Evolutionary conservation across 2,113 vertebrate genomes (phyloP), one percentile per base, ranked within the genome.

Genomic region (Oryzias celebensis): DNA sequence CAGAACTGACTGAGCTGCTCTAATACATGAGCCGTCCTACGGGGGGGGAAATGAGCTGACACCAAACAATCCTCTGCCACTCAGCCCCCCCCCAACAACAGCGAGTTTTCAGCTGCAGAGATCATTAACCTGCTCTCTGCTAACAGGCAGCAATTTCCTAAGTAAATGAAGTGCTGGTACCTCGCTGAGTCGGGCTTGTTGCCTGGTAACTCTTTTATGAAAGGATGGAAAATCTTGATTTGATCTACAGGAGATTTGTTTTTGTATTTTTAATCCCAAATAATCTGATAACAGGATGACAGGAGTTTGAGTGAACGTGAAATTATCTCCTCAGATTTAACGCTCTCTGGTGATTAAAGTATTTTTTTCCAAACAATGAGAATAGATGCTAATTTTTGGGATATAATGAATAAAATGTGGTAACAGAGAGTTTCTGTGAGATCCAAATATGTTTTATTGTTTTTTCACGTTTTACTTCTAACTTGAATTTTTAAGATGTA

Each of bases 161-260:
- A 84, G 80, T 66, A 84, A 84, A 86, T 75, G 70, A 81, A 78
- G 73, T 14, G 57, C 70, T 85, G 74, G 82, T 75, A 61, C 62
- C 67, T 78, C 31, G 43, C 48, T 17, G 14, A 62, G 62, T 59
- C 24, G 18, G 52, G 22, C 76, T 20, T 41, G 82, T 86, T 85
- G 84, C 80, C 72, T 82, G 77, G 86, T 73, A 78, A 86, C 84
- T 42, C 64, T 58, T 73, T 66, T 64, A 68, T 7, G 18, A 49
- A 46, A 74, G 44, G 62, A 62, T 1, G 4, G 42, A 43, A 52
- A 78, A 76, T 65, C 61, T 48, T 28, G 62, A 75, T 77, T 58
- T 72, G 58, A 78, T 62, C 31, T 41, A 24, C 26, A 55, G 58
- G 42, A 3, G 44, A 61, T 52, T 45, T 31, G 18, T 52, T 63